Evolutionary conservation across 1,140 invertebrate genomes (phyloP).

Genomic region (Tribolium madens): DNA sequence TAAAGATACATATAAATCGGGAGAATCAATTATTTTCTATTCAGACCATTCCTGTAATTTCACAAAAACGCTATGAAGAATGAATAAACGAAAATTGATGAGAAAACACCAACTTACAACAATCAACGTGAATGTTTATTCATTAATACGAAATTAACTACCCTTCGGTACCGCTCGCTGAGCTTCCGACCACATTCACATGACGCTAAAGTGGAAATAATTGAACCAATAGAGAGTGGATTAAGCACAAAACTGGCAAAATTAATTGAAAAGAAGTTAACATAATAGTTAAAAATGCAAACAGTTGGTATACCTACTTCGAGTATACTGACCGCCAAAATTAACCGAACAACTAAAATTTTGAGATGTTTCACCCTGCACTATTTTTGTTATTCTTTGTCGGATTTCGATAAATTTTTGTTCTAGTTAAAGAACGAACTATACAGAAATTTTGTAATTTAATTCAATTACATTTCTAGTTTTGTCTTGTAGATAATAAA

Average conservation of each 20-base stretch:
- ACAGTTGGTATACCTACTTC: too few relatives aligned
- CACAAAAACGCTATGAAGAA: slow-evolving; percentile 2
- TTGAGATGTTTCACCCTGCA: too few relatives aligned
- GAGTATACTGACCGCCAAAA: too few relatives aligned
- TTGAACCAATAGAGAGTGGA: background rate
- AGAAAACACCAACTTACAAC: slow-evolving; percentile 10
- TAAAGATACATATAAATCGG: background rate
- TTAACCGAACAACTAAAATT: too few relatives aligned
- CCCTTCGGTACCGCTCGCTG: background rate
- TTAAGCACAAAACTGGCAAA: background rate
- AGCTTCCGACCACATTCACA: background rate
- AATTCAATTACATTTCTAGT: too few relatives aligned
- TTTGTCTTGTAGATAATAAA: too few relatives aligned
- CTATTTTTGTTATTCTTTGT: too few relatives aligned
- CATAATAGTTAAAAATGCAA: too few relatives aligned
- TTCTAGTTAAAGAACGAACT: too few relatives aligned
- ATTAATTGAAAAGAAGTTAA: too few relatives aligned
- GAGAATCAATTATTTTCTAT: background rate
- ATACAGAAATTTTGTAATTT: too few relatives aligned
- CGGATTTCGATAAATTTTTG: too few relatives aligned
- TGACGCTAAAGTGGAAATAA: background rate
- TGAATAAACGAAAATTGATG: slow-evolving; percentile 4
- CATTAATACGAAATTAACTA: slow-evolving; percentile 26
- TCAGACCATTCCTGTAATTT: background rate
- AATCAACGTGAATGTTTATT: slow-evolving; percentile 11